Base-by-base conservation (phyloP, 2,888 invertebrate species). In the Melanostoma mellinum region DNA sequence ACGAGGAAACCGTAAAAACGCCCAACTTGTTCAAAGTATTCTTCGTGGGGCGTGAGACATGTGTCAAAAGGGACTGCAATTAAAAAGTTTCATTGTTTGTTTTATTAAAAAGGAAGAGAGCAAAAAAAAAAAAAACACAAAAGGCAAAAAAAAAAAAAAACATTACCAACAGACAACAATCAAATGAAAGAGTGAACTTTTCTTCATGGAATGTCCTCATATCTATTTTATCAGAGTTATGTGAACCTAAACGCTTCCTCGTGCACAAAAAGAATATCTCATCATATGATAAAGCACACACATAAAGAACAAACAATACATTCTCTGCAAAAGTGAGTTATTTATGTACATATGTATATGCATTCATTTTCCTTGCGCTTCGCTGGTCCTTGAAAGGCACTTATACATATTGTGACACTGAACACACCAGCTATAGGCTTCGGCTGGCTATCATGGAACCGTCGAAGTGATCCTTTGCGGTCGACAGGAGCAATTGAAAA, bases 1-100 rank as follows among this genome's bases (percentile, higher is more conserved):
- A 98, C 86, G 98, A 98, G 75, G 98, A 98, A 87, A 99, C 98
- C 68, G 98, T 98, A 93, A 98, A 98, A 88, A 98, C 98, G 82
- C 98, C 98, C 89, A 99, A 93, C 91, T 98, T 97, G 93, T 98
- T 98, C 89, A 99, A 93, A 58, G 97, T 97, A 89, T 96, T 96
- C 93, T 99, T 99, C 87, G 98, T 98, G 88, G 97, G 95, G 88
- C 98, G 96, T 35, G 98, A 98, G 81, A 98, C 98, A 93, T 98
- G 97, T 74, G 98, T 97, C 89, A 99, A 93, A 88, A 99, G 93
- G 87, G 97, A 98, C 98, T 98, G 95, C 3, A 93, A 93, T 87
- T 90, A 90, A 88, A 56, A 42, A 46, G 32, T 40, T 38, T 48
- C 35, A 74, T 68, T 73, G 60, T 79, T 73, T 79, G 55, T 40